phyloP scores from a whole-genome alignment of 2,888 invertebrate genomes.

The Drosophila diplacantha region DNA sequence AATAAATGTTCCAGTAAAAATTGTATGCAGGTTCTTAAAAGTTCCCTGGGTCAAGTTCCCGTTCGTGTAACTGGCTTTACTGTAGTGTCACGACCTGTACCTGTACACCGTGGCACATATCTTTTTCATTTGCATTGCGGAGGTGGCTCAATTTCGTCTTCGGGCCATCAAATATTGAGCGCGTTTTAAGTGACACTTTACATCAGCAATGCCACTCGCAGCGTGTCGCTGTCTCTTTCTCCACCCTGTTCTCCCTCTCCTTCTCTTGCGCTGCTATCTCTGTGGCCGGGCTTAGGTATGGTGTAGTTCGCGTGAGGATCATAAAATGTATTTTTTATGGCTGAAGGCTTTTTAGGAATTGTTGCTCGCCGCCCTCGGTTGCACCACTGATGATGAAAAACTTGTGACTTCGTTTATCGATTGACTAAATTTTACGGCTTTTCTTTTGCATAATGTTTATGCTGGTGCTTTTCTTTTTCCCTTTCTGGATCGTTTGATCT shows the following conservation, averaged over 20 bases:
- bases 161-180: conserved; percentile 60
- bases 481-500: conserved; percentile 36
- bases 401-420: conserved; percentile 43
- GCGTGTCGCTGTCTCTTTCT: conserved; percentile 8
- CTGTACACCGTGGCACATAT: background rate
- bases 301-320: conserved; percentile 44
- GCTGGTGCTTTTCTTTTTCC: conserved; percentile 1
- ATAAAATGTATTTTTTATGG: conserved; percentile 53
- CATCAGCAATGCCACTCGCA: conserved; percentile 53
- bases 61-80: conserved; percentile 7
- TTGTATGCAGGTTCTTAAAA: background rate
- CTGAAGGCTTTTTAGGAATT: conserved; percentile 38
- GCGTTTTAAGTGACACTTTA: conserved; percentile 63
- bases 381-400: conserved; percentile 44
- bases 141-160: conserved; percentile 63
- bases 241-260: background rate
- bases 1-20: background rate
- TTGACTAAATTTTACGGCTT: conserved; percentile 58
- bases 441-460: conserved; percentile 23
- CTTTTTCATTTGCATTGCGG: conserved; percentile 49
- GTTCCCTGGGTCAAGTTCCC: background rate
- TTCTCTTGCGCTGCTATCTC: conserved; percentile 8
- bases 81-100: conserved; percentile 23
- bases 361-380: conserved; percentile 33
- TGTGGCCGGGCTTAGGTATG: conserved; percentile 6